Percentiles rank a stretch among this genome's conserved stretches.
Evolutionary conservation across 2,113 vertebrate genomes (phyloP).

Genomic region (Tetrao urogallus): DNA sequence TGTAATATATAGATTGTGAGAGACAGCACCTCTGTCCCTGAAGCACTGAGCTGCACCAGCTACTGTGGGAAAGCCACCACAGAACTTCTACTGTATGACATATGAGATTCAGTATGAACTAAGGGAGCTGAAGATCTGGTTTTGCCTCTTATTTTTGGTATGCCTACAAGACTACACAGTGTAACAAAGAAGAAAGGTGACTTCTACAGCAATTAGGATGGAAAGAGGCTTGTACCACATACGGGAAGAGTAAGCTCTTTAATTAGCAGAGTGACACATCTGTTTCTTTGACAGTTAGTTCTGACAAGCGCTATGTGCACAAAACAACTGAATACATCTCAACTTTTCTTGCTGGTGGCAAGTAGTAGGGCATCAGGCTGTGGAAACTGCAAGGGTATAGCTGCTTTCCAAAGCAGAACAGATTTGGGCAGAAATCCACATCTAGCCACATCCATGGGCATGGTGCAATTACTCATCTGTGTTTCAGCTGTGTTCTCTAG

Average conservation of each 20-base stretch:
- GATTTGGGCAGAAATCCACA: not conserved
- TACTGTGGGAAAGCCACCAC: not conserved
- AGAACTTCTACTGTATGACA: not conserved
- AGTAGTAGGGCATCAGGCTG: not conserved
- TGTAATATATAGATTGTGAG: not conserved
- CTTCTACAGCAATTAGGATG: fast-evolving
- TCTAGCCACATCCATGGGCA: not conserved
- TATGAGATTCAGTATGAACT: not conserved
- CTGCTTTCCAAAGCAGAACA: not conserved
- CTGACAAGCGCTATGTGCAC: conserved; percentile 6
- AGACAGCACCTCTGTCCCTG: not conserved
- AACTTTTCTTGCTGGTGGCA: not conserved
- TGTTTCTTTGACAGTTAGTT: not conserved
- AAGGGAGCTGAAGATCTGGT: not conserved
- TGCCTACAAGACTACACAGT: not conserved
- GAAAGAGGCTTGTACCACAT: not conserved
- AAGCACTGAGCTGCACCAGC: not conserved
- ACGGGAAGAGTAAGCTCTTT: not conserved
- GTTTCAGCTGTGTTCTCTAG: not conserved
- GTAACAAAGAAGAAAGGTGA: not conserved
- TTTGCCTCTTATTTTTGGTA: not conserved
- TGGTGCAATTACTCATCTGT: not conserved
- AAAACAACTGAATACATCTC: not conserved
- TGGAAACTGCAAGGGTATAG: not conserved
- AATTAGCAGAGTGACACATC: not conserved